Evolutionary conservation across 2,113 vertebrate species (phyloP).

Genomic region (Leiothrix lutea): DNA sequence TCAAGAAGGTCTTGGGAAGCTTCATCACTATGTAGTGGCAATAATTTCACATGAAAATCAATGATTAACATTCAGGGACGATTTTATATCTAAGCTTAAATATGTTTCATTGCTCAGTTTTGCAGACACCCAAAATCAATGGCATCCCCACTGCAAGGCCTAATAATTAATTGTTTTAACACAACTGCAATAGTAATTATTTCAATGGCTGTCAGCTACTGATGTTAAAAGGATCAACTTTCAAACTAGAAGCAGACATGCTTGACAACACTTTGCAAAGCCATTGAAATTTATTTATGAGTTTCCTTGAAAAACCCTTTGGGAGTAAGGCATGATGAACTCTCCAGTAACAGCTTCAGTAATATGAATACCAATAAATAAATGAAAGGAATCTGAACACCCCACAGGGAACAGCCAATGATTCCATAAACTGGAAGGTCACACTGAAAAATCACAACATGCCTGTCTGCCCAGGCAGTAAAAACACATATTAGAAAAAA

Average conservation of each 20-base stretch:
- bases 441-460: not conserved
- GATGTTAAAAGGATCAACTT: not conserved
- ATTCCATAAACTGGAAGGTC: not conserved
- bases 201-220: not conserved
- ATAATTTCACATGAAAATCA: not conserved
- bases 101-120: not conserved
- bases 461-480: not conserved
- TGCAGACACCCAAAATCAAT: not conserved
- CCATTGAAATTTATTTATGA: not conserved
- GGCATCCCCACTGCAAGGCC: not conserved
- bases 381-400: not conserved
- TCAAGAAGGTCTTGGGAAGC: not conserved
- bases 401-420: not conserved
- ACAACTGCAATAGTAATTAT: not conserved
- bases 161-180: not conserved
- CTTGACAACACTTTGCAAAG: not conserved
- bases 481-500: not conserved
- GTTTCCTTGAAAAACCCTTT: not conserved
- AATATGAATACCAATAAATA: not conserved
- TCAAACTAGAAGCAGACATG: not conserved
- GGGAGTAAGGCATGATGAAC: not conserved
- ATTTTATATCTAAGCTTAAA: not conserved
- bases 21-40: not conserved
- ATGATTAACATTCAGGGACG: not conserved
- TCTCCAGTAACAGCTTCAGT: not conserved